phyloP scores from a whole-genome alignment of 1,140 invertebrate genomes.

The Plodia interpunctella region DNA sequence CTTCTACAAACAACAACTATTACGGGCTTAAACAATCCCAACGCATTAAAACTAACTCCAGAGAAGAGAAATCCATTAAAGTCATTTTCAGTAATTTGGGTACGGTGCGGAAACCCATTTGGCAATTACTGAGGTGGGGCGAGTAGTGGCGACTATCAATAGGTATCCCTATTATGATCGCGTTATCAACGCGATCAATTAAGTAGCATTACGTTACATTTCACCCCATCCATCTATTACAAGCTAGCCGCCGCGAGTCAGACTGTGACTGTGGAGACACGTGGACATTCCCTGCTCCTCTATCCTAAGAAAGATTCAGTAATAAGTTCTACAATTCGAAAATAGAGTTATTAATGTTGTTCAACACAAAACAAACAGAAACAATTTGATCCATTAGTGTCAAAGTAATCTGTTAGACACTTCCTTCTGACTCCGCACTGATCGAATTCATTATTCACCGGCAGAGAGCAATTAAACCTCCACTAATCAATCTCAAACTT shows the following conservation, averaged over 20 bases:
- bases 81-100: constrained; percentile 34
- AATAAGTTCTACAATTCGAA: not conserved
- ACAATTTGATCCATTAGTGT: constrained; percentile 50
- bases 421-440: constrained; percentile 63
- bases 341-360: constrained; percentile 11
- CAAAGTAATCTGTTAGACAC: constrained; percentile 59
- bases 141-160: constrained; percentile 25
- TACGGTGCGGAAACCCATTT: constrained; percentile 35
- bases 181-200: constrained; percentile 65
- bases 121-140: constrained; percentile 29
- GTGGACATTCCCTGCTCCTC: constrained; percentile 26
- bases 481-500: constrained; percentile 77
- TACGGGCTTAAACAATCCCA: constrained; percentile 16
- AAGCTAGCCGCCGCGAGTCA: constrained; percentile 26
- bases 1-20: constrained; percentile 1
- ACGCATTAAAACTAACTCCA: constrained; percentile 28
- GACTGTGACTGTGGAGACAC: not conserved
- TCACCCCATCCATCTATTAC: constrained; percentile 59
- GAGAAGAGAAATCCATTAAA: constrained; percentile 35
- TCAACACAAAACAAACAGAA: constrained; percentile 18
- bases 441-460: constrained; percentile 76
- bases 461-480: constrained; percentile 75
- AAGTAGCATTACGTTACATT: constrained; percentile 64
- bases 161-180: constrained; percentile 47
- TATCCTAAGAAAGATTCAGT: not conserved